These are phyloP conservation scores for Corythornis cristatus DNA, from an alignment of 2,113 vertebrate genomes.

Conservation along the genomic window DNA sequence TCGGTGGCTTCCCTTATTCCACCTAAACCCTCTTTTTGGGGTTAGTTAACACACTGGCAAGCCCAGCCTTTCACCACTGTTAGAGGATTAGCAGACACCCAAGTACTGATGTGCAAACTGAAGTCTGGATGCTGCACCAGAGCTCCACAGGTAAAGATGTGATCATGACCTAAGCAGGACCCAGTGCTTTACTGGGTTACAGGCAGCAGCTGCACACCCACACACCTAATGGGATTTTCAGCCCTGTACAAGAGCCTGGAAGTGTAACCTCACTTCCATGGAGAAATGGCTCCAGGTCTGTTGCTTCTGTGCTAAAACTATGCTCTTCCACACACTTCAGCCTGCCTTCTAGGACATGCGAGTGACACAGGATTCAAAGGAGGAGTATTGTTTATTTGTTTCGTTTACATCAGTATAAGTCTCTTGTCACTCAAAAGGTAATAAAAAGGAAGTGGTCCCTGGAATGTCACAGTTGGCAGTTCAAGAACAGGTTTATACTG, in stretches of 20 bases:
- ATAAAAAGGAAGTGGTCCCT: neutral
- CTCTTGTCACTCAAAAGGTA: neutral
- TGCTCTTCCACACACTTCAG: neutral
- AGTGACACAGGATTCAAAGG: neutral
- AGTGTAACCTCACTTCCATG: accelerated
- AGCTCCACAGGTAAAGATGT: neutral
- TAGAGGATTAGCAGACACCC: neutral
- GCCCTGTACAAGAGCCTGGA: neutral
- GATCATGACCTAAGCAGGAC: neutral
- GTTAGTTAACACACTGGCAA: neutral
- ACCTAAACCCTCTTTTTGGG: neutral
- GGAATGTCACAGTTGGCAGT: neutral
- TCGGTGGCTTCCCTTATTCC: neutral
- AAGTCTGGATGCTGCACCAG: neutral
- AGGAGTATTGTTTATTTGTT: neutral
- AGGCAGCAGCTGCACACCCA: neutral
- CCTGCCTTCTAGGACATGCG: neutral
- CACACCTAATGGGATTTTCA: neutral
- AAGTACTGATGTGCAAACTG: accelerated
- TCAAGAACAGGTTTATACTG: neutral
- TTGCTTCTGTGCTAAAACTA: neutral
- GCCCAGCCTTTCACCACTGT: neutral
- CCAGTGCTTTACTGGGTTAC: neutral
- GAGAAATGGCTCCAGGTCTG: neutral
- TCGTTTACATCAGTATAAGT: neutral